Percentiles rank a stretch among this genome's conserved stretches.
phyloP scores from a whole-genome alignment of 2,888 invertebrate genomes.

The Pristionchus mayeri region DNA sequence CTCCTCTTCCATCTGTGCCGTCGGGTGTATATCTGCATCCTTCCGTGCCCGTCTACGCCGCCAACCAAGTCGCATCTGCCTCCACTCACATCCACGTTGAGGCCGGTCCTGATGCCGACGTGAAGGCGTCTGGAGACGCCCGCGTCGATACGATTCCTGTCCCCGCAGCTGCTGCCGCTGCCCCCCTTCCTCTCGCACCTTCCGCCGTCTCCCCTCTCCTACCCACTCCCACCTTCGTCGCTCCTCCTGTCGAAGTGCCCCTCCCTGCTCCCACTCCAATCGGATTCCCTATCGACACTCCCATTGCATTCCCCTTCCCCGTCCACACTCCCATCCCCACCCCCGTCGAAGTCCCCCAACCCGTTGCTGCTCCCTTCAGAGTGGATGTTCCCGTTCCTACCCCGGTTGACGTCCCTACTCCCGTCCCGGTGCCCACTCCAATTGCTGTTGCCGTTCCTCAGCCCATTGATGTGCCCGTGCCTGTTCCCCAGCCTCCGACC shows the following conservation, averaged over 20 bases:
- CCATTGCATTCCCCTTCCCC: slow-evolving; percentile 32
- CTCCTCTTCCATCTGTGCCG: not conserved
- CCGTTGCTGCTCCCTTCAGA: slow-evolving; percentile 29
- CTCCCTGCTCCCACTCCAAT: slow-evolving; percentile 12
- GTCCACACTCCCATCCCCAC: slow-evolving; percentile 10
- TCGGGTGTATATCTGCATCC: slow-evolving; percentile 44
- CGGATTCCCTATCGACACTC: not conserved
- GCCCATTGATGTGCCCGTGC: slow-evolving; percentile 31
- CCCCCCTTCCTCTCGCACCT: not conserved
- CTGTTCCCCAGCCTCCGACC: slow-evolving; percentile 48
- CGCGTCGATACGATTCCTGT: slow-evolving; percentile 50
- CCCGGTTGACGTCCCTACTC: slow-evolving; percentile 24
- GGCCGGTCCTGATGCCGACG: slow-evolving; percentile 49
- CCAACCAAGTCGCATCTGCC: slow-evolving; percentile 49
- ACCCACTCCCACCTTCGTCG: not conserved
- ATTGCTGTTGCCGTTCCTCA: slow-evolving; percentile 29
- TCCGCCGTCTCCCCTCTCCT: not conserved
- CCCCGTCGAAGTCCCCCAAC: slow-evolving; percentile 43
- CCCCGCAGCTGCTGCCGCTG: slow-evolving; percentile 45
- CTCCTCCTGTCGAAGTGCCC: not conserved
- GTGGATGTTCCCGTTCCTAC: slow-evolving; percentile 44
- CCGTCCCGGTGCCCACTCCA: slow-evolving; percentile 45
- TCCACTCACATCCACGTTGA: slow-evolving; percentile 51
- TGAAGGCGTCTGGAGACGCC: slow-evolving; percentile 49
- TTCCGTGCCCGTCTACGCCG: slow-evolving; percentile 45